A percentile compares a stretch with the other conserved stretches of the same genome.
Evolutionary conservation across 2,113 vertebrate genomes (phyloP).

Genomic region (Odobenus rosmarus): DNA sequence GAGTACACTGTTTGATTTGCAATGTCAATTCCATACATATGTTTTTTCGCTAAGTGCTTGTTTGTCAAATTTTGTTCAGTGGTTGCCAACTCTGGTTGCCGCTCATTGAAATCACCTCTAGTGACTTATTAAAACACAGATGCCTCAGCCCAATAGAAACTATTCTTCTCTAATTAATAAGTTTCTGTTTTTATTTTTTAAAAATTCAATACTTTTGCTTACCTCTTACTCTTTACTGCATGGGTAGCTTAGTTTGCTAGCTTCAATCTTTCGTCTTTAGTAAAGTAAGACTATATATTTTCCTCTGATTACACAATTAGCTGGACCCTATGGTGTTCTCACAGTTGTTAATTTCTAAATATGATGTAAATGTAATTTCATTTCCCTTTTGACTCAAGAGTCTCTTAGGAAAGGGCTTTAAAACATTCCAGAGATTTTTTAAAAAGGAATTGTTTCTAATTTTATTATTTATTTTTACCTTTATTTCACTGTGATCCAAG

Average conservation of each 20-base stretch:
- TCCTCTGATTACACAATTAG: background rate
- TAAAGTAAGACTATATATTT: background rate
- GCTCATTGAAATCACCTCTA: background rate
- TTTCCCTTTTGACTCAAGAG: background rate
- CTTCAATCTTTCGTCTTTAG: background rate
- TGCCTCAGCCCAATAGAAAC: background rate
- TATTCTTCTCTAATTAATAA: background rate
- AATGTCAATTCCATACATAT: background rate
- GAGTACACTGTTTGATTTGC: background rate
- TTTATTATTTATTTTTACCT: slow-evolving; percentile 2
- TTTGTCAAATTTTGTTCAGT: background rate
- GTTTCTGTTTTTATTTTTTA: background rate
- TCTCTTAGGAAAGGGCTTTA: background rate
- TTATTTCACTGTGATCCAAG: slow-evolving; percentile 22
- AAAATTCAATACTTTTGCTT: background rate
- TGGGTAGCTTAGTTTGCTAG: background rate
- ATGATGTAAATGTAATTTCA: background rate
- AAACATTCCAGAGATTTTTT: background rate
- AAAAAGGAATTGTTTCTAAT: background rate
- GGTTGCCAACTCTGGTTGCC: background rate
- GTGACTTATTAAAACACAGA: background rate
- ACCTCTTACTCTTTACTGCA: background rate
- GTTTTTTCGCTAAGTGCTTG: background rate
- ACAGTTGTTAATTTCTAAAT: background rate
- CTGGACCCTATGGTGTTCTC: background rate